Percentiles rank a stretch among this genome's conserved stretches.
phyloP scores from a whole-genome alignment of 2,888 invertebrate species.

The Dioctria linearis region DNA sequence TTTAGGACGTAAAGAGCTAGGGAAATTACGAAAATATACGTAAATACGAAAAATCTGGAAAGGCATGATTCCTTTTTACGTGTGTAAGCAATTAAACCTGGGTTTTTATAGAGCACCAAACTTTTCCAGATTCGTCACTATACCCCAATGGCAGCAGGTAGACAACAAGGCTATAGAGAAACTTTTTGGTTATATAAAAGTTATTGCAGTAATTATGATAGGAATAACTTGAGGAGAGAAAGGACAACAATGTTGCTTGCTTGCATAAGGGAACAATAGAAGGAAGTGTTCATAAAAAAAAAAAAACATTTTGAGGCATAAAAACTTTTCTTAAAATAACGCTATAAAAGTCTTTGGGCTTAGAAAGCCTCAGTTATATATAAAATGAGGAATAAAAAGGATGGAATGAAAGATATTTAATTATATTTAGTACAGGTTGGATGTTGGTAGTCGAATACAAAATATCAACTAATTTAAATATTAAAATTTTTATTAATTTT shows the following conservation, averaged over 20 bases:
- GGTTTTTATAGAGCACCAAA: constrained; percentile 12
- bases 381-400: too few relatives aligned
- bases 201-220: constrained; percentile 31
- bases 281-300: constrained; percentile 26
- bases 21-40: background rate
- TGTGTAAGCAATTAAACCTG: constrained; percentile 12
- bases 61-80: background rate
- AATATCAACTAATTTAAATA: too few relatives aligned
- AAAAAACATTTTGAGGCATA: background rate
- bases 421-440: too few relatives aligned
- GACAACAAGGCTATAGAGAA: background rate
- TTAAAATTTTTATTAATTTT: too few relatives aligned
- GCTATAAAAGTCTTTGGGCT: constrained; percentile 17
- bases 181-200: constrained; percentile 1
- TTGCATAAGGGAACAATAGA: background rate
- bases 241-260: background rate
- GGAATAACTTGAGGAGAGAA: background rate
- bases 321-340: constrained; percentile 14
- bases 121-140: constrained; percentile 13
- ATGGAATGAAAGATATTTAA: too few relatives aligned
- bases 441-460: too few relatives aligned
- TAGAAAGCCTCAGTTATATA: too few relatives aligned
- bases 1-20: background rate
- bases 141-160: background rate
- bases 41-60: background rate